These are phyloP conservation scores for Petrophora chlorosata DNA, from an alignment of 2,888 invertebrate genomes.

Conservation along the genomic window DNA sequence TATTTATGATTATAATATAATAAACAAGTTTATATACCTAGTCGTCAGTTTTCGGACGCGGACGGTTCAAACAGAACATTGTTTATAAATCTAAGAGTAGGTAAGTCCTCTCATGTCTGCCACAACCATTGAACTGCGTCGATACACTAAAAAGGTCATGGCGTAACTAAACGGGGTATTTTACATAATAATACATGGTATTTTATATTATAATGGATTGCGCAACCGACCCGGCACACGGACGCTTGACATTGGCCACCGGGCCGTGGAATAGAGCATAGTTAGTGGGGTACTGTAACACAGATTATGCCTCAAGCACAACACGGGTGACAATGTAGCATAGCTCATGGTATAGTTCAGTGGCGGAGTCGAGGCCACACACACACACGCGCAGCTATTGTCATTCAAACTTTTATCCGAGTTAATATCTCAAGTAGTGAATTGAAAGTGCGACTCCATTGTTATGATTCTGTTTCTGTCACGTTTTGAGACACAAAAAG, in stretches of 20 bases:
- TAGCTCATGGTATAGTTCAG: neutral
- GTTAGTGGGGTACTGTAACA: neutral
- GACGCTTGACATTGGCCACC: conserved; percentile 11
- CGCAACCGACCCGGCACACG: conserved; percentile 13
- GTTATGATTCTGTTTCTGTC: no score
- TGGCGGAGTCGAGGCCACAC: conserved; percentile 4
- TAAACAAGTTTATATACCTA: no score
- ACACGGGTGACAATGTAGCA: neutral
- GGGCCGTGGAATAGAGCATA: neutral
- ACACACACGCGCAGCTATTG: neutral
- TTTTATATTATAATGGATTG: conserved; percentile 7
- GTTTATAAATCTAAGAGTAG: no score
- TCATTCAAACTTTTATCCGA: no score
- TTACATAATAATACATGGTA: conserved; percentile 22
- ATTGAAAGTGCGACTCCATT: no score
- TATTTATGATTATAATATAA: no score
- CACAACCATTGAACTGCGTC: neutral
- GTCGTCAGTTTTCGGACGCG: no score
- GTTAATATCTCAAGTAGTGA: no score
- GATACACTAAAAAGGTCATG: conserved; percentile 15
- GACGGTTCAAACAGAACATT: no score
- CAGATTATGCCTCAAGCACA: no score
- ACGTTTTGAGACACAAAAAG: no score
- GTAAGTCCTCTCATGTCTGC: no score
- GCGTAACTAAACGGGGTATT: conserved; percentile 10